phyloP scores from a whole-genome alignment of 2,888 invertebrate genomes.

The Bursaphelenchus okinawaensis region DNA sequence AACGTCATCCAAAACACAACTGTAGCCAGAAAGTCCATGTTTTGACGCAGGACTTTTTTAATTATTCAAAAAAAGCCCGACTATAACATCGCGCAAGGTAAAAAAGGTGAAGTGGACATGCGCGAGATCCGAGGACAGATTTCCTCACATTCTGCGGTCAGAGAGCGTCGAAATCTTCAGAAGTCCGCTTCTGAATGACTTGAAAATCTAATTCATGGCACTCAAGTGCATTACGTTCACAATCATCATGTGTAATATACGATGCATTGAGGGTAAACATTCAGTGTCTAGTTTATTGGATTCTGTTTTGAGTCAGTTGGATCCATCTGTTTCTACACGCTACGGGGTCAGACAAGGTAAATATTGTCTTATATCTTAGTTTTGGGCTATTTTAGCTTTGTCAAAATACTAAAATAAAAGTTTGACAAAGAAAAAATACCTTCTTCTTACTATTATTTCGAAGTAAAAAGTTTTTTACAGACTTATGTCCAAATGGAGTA shows the following conservation, averaged over 20 bases:
- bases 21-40: no score
- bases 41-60: no score
- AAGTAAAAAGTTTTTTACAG: constrained; percentile 14
- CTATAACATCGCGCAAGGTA: no score
- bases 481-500: constrained; percentile 18
- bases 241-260: not conserved
- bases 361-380: not conserved
- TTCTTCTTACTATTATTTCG: no score
- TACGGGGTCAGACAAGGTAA: constrained; percentile 12
- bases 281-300: no score
- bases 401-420: no score
- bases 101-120: not conserved
- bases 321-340: constrained; percentile 1
- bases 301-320: not conserved
- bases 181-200: no score
- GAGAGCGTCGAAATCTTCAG: no score
- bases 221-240: not conserved
- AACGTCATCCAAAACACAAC: no score
- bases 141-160: not conserved
- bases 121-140: not conserved
- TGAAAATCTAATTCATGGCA: not conserved
- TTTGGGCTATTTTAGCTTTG: not conserved
- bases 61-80: no score
- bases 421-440: no score
- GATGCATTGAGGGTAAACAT: not conserved